Evolutionary conservation across 1,140 invertebrate genomes (phyloP).

Genomic region (Nymphalis io): DNA sequence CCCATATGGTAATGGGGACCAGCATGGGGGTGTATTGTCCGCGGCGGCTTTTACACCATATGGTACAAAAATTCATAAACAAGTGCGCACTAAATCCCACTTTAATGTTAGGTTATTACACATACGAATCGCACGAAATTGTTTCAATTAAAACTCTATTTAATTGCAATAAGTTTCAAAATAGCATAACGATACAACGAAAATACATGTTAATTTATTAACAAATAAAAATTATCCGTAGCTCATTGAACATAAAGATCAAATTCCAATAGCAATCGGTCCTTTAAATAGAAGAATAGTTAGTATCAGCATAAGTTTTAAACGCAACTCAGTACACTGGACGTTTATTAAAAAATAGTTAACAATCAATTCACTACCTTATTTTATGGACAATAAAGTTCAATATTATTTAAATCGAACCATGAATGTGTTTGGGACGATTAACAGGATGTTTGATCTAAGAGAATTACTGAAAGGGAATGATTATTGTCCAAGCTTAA

Average conservation of each 20-base stretch:
- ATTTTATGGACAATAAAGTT: slow-evolving; percentile 34
- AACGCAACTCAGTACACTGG: slow-evolving; percentile 54
- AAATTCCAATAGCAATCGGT: slow-evolving; percentile 11
- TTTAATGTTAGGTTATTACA: slow-evolving; percentile 64
- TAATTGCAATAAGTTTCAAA: slow-evolving; percentile 35
- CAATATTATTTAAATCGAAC: slow-evolving; percentile 24
- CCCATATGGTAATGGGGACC: slow-evolving; percentile 73
- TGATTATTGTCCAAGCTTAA: slow-evolving; percentile 63
- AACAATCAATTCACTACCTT: slow-evolving; percentile 26
- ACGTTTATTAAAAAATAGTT: slow-evolving; percentile 46
- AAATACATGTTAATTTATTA: slow-evolving; percentile 8
- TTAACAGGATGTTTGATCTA: slow-evolving; percentile 73
- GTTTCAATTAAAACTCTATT: slow-evolving; percentile 32
- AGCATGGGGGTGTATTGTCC: slow-evolving; percentile 73
- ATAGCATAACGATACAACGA: slow-evolving; percentile 7
- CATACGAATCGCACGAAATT: slow-evolving; percentile 37
- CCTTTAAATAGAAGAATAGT: slow-evolving; percentile 42
- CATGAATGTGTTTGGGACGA: slow-evolving; percentile 54
- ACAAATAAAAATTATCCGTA: slow-evolving; percentile 18
- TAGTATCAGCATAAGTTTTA: slow-evolving; percentile 51
- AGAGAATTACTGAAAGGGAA: slow-evolving; percentile 63
- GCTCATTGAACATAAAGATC: neutral
- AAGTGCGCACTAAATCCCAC: slow-evolving; percentile 71
- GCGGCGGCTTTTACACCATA: slow-evolving; percentile 75
- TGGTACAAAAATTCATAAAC: slow-evolving; percentile 75